Percentiles rank a stretch among this genome's conserved stretches.
Conservation (phyloP, 2,888 invertebrate genomes). For the Ophion obscuratus region DNA sequence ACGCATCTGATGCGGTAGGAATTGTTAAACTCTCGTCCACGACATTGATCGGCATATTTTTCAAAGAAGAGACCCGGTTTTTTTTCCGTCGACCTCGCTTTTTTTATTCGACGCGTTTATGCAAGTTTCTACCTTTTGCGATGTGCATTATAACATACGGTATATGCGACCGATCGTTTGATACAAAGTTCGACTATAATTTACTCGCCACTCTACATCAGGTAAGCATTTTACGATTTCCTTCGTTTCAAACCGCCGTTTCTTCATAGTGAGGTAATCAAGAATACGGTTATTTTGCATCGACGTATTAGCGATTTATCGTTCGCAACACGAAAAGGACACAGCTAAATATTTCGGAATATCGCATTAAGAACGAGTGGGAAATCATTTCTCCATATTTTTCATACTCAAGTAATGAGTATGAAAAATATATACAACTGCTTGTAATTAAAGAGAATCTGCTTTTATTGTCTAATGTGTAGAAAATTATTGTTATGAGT, state of each 20-base stretch:
- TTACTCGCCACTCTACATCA: slow-evolving; percentile 7
- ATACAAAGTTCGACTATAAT: slow-evolving; percentile 48
- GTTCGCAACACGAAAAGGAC: neutral
- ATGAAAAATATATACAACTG: neutral
- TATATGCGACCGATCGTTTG: neutral
- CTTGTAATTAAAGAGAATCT: neutral
- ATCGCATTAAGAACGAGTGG: neutral
- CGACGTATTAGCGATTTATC: neutral
- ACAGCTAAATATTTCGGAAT: neutral
- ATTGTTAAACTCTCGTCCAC: neutral
- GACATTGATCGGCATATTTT: slow-evolving; percentile 32
- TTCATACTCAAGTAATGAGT: neutral
- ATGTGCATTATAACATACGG: neutral
- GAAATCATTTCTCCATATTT: neutral
- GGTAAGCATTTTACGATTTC: slow-evolving; percentile 33
- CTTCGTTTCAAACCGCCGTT: neutral
- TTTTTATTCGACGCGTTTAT: slow-evolving; percentile 24
- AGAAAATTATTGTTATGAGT: neutral
- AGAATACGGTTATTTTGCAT: neutral
- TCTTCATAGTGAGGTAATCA: neutral
- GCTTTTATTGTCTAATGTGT: neutral
- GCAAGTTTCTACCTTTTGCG: slow-evolving; percentile 2
- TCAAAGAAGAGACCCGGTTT: slow-evolving; percentile 1
- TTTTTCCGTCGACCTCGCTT: slow-evolving; percentile 34
- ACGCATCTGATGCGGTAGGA: neutral